Percentiles rank a stretch among this genome's conserved stretches.
phyloP scores from a whole-genome alignment of 92 coral and sea anemone genomes.

The Umimayanthus chanpuru region DNA sequence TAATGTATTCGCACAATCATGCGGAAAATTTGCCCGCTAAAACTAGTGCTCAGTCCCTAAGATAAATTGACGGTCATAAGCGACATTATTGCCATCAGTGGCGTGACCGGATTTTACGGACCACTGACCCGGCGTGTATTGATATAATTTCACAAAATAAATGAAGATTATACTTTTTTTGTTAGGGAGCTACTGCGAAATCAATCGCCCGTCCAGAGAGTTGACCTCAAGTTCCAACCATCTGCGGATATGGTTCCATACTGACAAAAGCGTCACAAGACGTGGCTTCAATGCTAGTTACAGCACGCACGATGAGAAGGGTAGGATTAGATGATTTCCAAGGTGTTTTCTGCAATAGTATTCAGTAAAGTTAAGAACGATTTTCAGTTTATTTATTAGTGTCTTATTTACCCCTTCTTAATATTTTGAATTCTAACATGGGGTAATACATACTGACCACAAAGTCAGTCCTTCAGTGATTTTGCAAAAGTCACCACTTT shows the following conservation, averaged over 20 bases:
- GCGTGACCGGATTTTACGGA: slow-evolving; percentile 37
- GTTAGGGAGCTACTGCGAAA: slow-evolving; percentile 74
- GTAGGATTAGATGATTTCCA: slow-evolving; percentile 25
- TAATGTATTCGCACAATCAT: no score
- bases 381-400: no score
- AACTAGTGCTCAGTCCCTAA: slow-evolving; percentile 45
- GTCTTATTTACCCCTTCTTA: no score
- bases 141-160: no score
- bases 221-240: slow-evolving; percentile 81
- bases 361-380: no score
- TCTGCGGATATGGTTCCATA: slow-evolving; percentile 83
- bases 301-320: slow-evolving; percentile 74
- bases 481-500: no score
- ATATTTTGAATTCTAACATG: no score
- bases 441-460: no score
- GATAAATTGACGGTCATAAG: slow-evolving; percentile 30
- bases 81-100: slow-evolving; percentile 47
- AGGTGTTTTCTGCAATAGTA: no score
- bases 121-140: neutral
- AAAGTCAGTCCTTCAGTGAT: no score
- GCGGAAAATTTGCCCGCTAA: slow-evolving; percentile 22
- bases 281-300: slow-evolving; percentile 84
- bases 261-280: slow-evolving; percentile 64
- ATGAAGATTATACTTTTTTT: no score
- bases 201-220: slow-evolving; percentile 56